Evolutionary conservation across 2,888 invertebrate genomes (phyloP), one percentile per base, ranked within the genome.

Genomic region (Autographa pulchrina): DNA sequence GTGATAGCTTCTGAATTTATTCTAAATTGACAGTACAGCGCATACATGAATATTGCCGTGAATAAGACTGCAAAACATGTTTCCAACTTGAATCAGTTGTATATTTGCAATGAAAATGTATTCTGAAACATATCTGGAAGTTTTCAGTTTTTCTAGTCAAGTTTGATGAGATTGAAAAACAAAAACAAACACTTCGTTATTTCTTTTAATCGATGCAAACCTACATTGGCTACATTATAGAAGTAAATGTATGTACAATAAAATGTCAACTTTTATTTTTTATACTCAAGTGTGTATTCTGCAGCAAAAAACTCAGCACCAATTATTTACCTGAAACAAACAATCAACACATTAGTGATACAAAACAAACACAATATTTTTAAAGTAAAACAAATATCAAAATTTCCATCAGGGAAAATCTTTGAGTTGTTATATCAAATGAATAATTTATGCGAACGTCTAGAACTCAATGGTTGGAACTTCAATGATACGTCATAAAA

Each of bases 251-350:
- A n/a, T 35, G 11, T 11, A 9, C 11, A 2, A 38, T 38, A 38
- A 35, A 32, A 35, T 35, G 35, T 8, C 6, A 35, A 35, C 35
- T 8, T 8, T 35, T 6, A 35, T 35, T 35, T 0, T 35, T 8
- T 35, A 35, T 14, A 43, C 16, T 64, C 5, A 58, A n/a, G 64
- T 60, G 41, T 41, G 20, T 65, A 13, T n/a, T 31, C 48, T 63
- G 38, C 25, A 63, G 38, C 8, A 2, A 25, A 5, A 18, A 31
- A 16, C 38, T 56, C 59, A 16, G 31, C 35, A 35, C 35, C 54
- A 20, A 59, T 60, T 43, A 71, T n/a, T 31, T 78, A 78, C 78
- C 78, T 78, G 78, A 59, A 78, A 78, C 81, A 78, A 78, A 77
- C 58, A 66, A 73, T 54, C 35, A 13, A 13, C 31, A 59, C 48